Base-by-base conservation (phyloP, 2,113 vertebrate genomes). In the Elachura formosa region DNA sequence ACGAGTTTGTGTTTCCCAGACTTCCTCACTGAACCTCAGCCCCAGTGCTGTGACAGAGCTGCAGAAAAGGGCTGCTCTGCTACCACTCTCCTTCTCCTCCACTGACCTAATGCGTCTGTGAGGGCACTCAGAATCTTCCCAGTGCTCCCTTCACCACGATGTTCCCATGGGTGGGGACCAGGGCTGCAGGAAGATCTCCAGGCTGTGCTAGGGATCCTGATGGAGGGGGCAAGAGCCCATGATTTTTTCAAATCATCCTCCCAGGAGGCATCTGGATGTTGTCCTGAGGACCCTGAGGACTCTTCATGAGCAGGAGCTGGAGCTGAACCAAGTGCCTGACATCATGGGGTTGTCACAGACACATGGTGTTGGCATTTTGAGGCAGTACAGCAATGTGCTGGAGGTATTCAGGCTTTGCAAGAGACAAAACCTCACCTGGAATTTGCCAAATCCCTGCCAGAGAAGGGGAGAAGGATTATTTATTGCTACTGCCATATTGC, bases 1-100 rank as follows among this genome's bases (percentile, higher is more conserved):
- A 43, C 0, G 2, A 66, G 29, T 19, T 88, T 1, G 0, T 28
- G 15, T 33, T 54, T 43, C n/a, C 0, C 1, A 11, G 34, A 31
- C 84, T 89, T 69, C 68, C 49, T 69, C 5, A 1, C 55, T 38
- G 17, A 19, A 28, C 52, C 0, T 0, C 0, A 0, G 36, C 17
- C n/a, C 40, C 24, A 9, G n/a, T 18, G 31, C 18, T 6, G 11
- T 1, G 6, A 8, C 5, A 3, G 36, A 17, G 58, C 31, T 2
- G 3, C n/a, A 54, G 61, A 59, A 34, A 24, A 43, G 68, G 22
- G 38, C n/a, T 88, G 38, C 52, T 85, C 62, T 83, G 59, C 43
- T 79, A 26, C 38, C 16, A 7, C 5, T 38, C n/a, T 66, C 20
- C 49, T 33, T 43, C 34, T 68, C 17, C 11, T 14, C 22, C 14